A percentile compares a stretch with the other conserved stretches of the same genome.
Conservation (phyloP, 1,140 invertebrate genomes). For the Drosophila lowei region DNA sequence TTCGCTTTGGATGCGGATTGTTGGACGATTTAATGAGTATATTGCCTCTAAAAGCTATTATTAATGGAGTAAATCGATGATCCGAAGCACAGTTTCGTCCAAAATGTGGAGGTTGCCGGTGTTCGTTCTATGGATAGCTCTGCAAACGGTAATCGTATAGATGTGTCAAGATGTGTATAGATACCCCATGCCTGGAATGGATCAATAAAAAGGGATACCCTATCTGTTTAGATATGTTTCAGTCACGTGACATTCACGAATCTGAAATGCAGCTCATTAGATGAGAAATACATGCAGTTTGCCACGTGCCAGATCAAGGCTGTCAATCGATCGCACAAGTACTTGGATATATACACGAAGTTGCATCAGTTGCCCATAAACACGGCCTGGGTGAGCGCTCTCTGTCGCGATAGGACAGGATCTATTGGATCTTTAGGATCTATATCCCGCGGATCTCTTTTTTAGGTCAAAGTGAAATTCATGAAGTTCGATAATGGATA, state of each 20-base stretch:
- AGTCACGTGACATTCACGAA: conserved; percentile 48
- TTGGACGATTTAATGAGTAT: conserved; percentile 15
- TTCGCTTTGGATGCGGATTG: conserved; percentile 3
- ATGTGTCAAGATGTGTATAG: too few species aligned
- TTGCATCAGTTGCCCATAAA: conserved; percentile 13
- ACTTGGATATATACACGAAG: conserved; percentile 19
- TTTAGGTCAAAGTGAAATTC: conserved; percentile 24
- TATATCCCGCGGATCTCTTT: neutral
- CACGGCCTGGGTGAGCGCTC: conserved; percentile 12
- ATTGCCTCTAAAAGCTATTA: neutral
- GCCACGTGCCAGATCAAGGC: conserved; percentile 40
- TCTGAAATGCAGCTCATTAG: conserved; percentile 25
- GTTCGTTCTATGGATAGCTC: conserved; percentile 17
- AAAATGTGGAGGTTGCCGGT: conserved; percentile 26
- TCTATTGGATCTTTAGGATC: too few species aligned
- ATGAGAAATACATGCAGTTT: neutral
- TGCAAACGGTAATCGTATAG: conserved; percentile 10
- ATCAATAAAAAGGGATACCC: neutral
- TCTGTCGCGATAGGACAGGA: too few species aligned
- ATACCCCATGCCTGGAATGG: too few species aligned
- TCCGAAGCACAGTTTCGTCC: neutral
- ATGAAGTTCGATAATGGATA: conserved; percentile 37
- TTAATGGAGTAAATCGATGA: neutral
- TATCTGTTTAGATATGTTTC: conserved; percentile 5
- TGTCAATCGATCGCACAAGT: conserved; percentile 52